Percentiles rank a stretch among this genome's conserved stretches.
Evolutionary conservation across 2,797 vertebrate genomes (phyloP).

Genomic region (Brachyrhaphis roseni): DNA sequence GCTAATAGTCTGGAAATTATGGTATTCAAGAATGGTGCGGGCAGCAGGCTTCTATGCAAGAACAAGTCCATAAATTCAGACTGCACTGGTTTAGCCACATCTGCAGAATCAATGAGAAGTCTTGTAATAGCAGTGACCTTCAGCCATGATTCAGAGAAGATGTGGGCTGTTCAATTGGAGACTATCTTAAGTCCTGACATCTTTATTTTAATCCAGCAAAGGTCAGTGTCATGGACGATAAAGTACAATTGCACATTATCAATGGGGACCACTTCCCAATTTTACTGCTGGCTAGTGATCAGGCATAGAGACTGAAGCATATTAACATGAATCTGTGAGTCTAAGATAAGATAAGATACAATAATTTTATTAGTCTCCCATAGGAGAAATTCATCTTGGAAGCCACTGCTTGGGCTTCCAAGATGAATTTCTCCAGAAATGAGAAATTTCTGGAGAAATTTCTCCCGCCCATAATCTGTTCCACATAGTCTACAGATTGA

Average conservation of each 20-base stretch:
- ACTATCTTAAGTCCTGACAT: neutral
- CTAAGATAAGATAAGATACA: too few species aligned
- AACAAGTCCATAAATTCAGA: neutral
- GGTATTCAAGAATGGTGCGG: neutral
- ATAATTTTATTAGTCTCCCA: too few species aligned
- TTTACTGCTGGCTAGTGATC: neutral
- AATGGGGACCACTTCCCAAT: neutral
- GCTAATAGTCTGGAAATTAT: too few species aligned
- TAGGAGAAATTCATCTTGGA: too few species aligned
- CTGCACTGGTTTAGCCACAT: neutral
- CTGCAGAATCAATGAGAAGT: neutral
- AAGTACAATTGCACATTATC: neutral
- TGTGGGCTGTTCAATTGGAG: neutral
- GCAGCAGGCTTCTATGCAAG: neutral
- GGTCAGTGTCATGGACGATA: neutral
- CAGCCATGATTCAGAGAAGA: neutral
- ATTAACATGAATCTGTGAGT: neutral
- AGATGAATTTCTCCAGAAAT: too few species aligned
- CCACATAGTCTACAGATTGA: neutral
- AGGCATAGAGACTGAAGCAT: neutral
- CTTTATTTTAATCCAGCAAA: neutral
- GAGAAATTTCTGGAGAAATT: too few species aligned
- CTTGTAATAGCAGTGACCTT: neutral
- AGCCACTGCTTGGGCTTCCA: too few species aligned
- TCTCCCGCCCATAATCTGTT: too few species aligned